Evolutionary conservation across 2,888 invertebrate species (phyloP).

Genomic region (Melieria picta): DNA sequence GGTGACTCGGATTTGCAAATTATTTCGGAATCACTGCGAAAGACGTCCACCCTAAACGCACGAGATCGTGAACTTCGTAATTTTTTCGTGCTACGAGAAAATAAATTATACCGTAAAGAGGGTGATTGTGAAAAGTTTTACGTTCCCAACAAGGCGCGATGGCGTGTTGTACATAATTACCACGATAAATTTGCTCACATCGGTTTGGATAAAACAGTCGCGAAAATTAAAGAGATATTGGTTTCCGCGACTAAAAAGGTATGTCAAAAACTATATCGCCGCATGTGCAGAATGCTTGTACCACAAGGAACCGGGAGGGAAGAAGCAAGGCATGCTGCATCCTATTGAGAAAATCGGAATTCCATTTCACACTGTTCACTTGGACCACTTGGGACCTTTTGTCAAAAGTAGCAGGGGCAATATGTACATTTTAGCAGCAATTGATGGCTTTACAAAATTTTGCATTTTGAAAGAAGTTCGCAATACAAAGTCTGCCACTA

Average conservation of each 20-base stretch:
- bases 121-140: constrained; percentile 39
- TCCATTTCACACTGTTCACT: constrained; percentile 29
- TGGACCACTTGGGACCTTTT: constrained; percentile 37
- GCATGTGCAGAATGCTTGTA: constrained; percentile 51
- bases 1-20: constrained; percentile 26
- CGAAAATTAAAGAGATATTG: constrained; percentile 24
- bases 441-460: constrained; percentile 40
- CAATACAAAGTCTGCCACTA: constrained; percentile 10
- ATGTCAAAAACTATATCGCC: too few relatives aligned
- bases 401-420: constrained; percentile 32
- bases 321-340: constrained; percentile 35
- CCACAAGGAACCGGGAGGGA: constrained; percentile 47
- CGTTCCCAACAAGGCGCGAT: constrained; percentile 40
- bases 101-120: constrained; percentile 37
- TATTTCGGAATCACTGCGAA: constrained; percentile 15
- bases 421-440: constrained; percentile 31
- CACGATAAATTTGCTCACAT: constrained; percentile 45
- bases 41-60: neutral
- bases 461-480: constrained; percentile 8
- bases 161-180: constrained; percentile 40
- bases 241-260: constrained; percentile 10
- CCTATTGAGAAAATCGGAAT: constrained; percentile 24
- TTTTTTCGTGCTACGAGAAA: constrained; percentile 38
- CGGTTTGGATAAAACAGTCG: constrained; percentile 46
- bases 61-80: constrained; percentile 17